Base-by-base conservation (phyloP, 2,888 invertebrate species). In the Yponomeuta malinellus region DNA sequence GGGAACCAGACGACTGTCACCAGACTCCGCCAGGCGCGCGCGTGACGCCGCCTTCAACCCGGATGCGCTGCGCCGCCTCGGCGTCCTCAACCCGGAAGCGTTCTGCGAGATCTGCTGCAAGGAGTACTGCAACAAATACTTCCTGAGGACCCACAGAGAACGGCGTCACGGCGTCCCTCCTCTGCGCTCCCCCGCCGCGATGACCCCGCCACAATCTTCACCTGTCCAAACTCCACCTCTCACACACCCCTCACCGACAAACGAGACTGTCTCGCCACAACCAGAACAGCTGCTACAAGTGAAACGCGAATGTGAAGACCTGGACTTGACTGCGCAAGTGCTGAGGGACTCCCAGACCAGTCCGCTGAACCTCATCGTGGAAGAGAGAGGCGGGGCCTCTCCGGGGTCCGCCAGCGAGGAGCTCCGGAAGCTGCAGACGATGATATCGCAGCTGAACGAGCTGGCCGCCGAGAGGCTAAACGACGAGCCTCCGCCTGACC, bases 101-200 rank as follows among this genome's bases (percentile, higher is more conserved):
- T 98, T 97, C 85, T 98, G 98, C 86, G 97, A 98, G 85, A 94
- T 98, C 72, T 98, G 98, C 85, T 96, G 97, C 87, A 97, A 97
- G 83, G 97, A 98, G 84, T 98, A 98, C 83, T 97, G 97, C 84
- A 98, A 97, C 83, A 97, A 97, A 85, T 98, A 98, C 83, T 98
- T 98, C 82, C 93, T 99, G 66, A 94, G 97, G 71, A 97, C 97
- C 69, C 99, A 99, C 87, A 97, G 98, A 81, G 95, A 97, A 90
- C 97, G 98, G 83, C 94, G 97, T n/a, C 98, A 99, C 85, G 98
- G 98, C 0, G 95, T 98, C 59, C 93, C 89, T 0, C 78, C 77
- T 63, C 83, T 84, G 65, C 78, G 78, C 59, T 95, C 98, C 23
- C 93, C 90, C 1, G 72, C 73, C 10, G 59, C 68, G 31, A 86